Evolutionary conservation across 37 sponge, comb jelly and placozoan species (phyloP), one percentile per base, ranked within the genome.

Genomic region (Eunapius fragilis): DNA sequence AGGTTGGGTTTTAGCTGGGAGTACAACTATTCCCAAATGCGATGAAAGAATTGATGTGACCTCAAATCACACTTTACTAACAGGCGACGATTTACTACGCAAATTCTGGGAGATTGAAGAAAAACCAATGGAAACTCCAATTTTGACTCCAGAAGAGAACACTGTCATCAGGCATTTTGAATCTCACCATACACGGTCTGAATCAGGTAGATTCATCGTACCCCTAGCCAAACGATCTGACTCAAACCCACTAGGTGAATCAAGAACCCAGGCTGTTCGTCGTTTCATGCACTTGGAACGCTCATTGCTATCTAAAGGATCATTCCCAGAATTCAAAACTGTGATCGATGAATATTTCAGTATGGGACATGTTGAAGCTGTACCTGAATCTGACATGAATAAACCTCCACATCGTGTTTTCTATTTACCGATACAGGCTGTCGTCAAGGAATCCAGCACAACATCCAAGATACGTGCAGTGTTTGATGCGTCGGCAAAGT

Each of bases 81-180:
- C 72, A 25, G 88, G 88, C 35, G 86, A 85, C 31, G 71, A 85
- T 58, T 9, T 86, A 22, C 80, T 86, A 25, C 81, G 76, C 9
- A 68, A 70, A 19, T 87, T 87, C 34, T 87, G 87, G 87, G 87
- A 87, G 47, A 67, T 87, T 26, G 87, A 87, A 74, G 84, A 88
- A 48, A 50, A 41, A 24, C 25, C 58, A 31, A 31, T 72, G 25
- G 28, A 34, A 30, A 71, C 70, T 31, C 22, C 35, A 31, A 71
- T 68, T 23, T 34, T 79, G 10, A 47, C 88, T 48, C 28, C 32
- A n/a, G 82, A 87, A 75, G 88, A 87, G 68, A 34, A 73, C 9
- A 25, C 68, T 32, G 73, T 31, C 33, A 25, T 79, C 26, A 27
- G 71, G 24, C 84, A 89, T 67, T 78, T 89, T 68, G 50, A 78